These are phyloP conservation scores for Bombyx huttoni DNA, from an alignment of 2,888 invertebrate species.

Conservation along the genomic window DNA sequence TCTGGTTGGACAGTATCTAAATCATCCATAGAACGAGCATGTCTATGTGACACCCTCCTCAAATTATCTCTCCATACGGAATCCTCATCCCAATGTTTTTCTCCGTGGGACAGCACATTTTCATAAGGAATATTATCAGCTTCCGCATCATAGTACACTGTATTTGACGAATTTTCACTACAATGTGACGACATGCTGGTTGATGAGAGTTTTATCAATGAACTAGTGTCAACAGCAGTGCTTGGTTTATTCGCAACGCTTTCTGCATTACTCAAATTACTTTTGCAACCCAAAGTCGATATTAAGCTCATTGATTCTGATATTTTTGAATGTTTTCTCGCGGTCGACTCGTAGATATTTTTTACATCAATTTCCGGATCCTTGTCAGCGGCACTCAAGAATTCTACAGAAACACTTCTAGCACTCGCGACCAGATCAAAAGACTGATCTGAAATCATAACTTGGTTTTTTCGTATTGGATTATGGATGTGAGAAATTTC, in stretches of 20 bases:
- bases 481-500: slow-evolving; percentile 83
- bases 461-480: slow-evolving; percentile 71
- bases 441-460: slow-evolving; percentile 37
- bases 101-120: slow-evolving; percentile 71
- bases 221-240: slow-evolving; percentile 26
- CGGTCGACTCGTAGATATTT: slow-evolving; percentile 80
- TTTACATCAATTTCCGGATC: slow-evolving; percentile 77
- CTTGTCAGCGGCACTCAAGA: slow-evolving; percentile 77
- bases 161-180: slow-evolving; percentile 61
- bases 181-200: slow-evolving; percentile 66
- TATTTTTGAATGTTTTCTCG: slow-evolving; percentile 72
- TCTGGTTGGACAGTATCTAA: slow-evolving; percentile 70
- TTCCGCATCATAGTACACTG: slow-evolving; percentile 63
- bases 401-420: slow-evolving; percentile 77
- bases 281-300: slow-evolving; percentile 62
- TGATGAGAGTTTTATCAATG: slow-evolving; percentile 43
- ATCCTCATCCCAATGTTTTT: slow-evolving; percentile 88
- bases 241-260: slow-evolving; percentile 31
- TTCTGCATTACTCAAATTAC: slow-evolving; percentile 32
- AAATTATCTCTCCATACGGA: slow-evolving; percentile 85
- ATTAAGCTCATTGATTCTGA: slow-evolving; percentile 65
- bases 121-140: slow-evolving; percentile 56
- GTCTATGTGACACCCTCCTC: slow-evolving; percentile 83
- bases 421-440: slow-evolving; percentile 72
- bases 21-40: slow-evolving; percentile 87